Evolutionary conservation across 2,113 vertebrate genomes (phyloP), one percentile per base, ranked within the genome.

Genomic region (Alaudala cheleensis): DNA sequence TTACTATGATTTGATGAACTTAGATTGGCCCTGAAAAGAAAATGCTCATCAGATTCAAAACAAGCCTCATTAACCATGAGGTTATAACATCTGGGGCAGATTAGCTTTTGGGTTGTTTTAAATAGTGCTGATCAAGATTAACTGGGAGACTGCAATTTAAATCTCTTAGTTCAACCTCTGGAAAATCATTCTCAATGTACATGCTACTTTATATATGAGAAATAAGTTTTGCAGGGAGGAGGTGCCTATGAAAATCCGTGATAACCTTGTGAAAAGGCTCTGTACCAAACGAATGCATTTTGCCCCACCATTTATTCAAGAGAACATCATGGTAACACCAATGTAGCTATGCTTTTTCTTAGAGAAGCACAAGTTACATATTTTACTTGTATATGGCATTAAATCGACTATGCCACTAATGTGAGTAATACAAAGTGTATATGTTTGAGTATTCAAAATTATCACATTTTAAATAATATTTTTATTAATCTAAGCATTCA

Each of bases 21-120:
- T 74, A 76, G 25, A 28, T 15, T 93, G 70, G 20, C 39, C 29
- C 76, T 60, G 56, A 79, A 81, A 91, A 90, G 31, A 87, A 93
- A 96, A 93, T 74, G 65, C 14, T 93, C 62, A 91, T 83, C 67
- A 91, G 71, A 96, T 92, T 93, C 39, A 70, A 92, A 95, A 89
- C 5, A 95, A 94, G 47, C 61, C 66, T 85, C 64, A 96, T 94
- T 96, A 92, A 83, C 47, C 25, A 1, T 31, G 64, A 87, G 62
- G 42, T 87, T 93, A 56, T 71, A 90, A 84, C 4, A 4, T 88
- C 81, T 64, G 71, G 54, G 44, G 50, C 23, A 79, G 40, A 96
- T 88, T 71, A 80, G 33, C 40, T 86, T 94, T 95, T 56, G 53
- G 34, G 60, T 58, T 88, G 21, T 62, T 95, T 94, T 95, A 83